Evolutionary conservation across 2,888 invertebrate genomes (phyloP).

Genomic region (Tipula unca): DNA sequence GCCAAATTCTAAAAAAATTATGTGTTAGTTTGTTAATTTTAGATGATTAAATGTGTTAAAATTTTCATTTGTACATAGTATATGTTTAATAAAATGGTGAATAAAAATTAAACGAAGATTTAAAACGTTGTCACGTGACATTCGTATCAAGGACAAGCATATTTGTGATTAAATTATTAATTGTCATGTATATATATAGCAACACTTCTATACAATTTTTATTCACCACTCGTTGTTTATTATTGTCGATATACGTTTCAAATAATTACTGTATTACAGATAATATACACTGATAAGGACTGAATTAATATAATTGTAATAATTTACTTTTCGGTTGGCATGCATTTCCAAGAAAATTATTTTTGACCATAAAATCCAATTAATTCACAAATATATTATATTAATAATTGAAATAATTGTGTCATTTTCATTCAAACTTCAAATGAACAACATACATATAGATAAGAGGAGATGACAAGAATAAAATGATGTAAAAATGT

Average conservation of each 20-base stretch:
- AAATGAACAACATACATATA: not conserved
- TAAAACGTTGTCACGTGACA: too few relatives aligned
- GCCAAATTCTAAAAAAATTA: conserved; percentile 22
- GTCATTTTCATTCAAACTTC: not conserved
- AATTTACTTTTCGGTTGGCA: not conserved
- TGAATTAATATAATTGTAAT: too few relatives aligned
- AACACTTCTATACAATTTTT: not conserved
- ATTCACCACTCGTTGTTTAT: not conserved
- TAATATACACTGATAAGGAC: not conserved
- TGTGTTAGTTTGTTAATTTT: not conserved
- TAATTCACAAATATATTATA: not conserved
- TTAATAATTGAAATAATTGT: not conserved
- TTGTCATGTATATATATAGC: too few relatives aligned
- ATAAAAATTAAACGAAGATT: not conserved
- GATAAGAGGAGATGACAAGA: not conserved
- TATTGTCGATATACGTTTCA: not conserved
- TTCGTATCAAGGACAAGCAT: too few relatives aligned
- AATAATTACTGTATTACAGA: not conserved
- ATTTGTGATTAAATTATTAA: too few relatives aligned
- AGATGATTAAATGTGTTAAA: not conserved
- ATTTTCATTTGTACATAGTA: not conserved
- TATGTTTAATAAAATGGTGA: not conserved
- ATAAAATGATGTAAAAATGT: not conserved
- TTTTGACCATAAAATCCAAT: not conserved
- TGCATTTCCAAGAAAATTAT: not conserved